Evolutionary conservation across 2,113 vertebrate species (phyloP).

Genomic region (Cyanistes caeruleus): DNA sequence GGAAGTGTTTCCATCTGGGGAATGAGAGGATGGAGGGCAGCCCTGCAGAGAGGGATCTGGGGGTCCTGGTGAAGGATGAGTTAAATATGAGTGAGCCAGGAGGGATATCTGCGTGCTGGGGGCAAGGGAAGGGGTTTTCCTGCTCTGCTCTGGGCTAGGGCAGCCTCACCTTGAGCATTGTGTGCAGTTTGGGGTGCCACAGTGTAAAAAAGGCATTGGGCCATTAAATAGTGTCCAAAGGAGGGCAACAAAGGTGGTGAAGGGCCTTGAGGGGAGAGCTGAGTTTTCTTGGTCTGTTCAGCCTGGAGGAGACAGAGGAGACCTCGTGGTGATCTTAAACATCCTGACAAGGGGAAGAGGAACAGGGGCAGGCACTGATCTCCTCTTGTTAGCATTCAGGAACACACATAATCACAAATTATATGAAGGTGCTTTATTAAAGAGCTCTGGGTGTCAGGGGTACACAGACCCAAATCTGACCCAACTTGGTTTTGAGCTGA

Average conservation of each 20-base stretch:
- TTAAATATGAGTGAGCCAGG: fast-evolving
- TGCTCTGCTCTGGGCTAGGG: fast-evolving
- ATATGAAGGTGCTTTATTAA: too few relatives aligned
- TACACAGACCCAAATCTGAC: too few relatives aligned
- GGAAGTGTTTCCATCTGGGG: neutral
- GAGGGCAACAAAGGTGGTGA: neutral
- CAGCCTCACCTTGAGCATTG: fast-evolving
- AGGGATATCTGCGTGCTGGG: fast-evolving
- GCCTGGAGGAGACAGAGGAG: neutral
- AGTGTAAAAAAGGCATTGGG: too few relatives aligned
- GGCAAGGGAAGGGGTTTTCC: neutral
- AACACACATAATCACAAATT: too few relatives aligned
- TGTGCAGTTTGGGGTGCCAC: neutral
- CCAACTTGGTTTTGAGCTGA: too few relatives aligned
- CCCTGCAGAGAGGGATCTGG: neutral
- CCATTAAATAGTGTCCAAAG: neutral
- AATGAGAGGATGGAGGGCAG: neutral
- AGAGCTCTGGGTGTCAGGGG: too few relatives aligned
- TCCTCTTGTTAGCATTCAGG: too few relatives aligned
- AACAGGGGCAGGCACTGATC: neutral
- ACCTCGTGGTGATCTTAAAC: neutral
- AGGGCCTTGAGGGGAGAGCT: neutral
- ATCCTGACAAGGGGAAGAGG: neutral
- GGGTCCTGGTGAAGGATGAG: fast-evolving
- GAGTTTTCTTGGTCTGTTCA: too few relatives aligned